Evolutionary conservation across 64 coral and sea anemone genomes (phyloP).

Genomic region (Porites lutea): DNA sequence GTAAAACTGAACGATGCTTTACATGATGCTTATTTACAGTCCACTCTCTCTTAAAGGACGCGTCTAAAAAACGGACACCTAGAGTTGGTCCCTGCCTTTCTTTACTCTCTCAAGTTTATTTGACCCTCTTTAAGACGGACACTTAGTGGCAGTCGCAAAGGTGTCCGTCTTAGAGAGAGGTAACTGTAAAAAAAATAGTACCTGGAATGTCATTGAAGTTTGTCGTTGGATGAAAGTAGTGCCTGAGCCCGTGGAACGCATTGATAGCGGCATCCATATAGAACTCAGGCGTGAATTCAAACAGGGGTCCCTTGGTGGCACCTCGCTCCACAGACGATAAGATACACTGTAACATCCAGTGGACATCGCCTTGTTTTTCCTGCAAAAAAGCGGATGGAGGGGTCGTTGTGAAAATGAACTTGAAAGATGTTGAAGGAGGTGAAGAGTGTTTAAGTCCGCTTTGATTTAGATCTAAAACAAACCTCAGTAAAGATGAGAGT

Average conservation of each 20-base stretch:
- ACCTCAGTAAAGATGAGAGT: constrained; percentile 96
- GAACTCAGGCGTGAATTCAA: constrained; percentile 95
- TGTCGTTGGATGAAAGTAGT: constrained; percentile 85
- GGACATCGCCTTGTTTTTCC: constrained; percentile 89
- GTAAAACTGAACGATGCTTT: no score
- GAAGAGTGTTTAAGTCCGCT: no score
- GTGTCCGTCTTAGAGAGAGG: no score
- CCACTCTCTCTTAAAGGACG: no score
- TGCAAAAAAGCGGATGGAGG: not conserved
- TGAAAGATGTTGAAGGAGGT: no score
- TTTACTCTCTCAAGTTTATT: no score
- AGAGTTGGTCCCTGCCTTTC: no score
- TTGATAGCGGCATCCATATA: constrained; percentile 92
- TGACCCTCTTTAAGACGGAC: no score
- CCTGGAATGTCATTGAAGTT: constrained; percentile 85
- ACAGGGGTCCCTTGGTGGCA: constrained; percentile 30
- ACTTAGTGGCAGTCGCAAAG: no score
- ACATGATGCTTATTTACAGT: no score
- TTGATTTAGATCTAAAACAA: not conserved
- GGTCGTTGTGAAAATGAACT: not conserved
- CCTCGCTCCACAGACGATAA: constrained; percentile 75
- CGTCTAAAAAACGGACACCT: no score
- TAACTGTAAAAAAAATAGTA: not conserved
- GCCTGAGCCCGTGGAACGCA: constrained; percentile 86
- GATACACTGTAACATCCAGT: constrained; percentile 92